A percentile compares a stretch with the other conserved stretches of the same genome.
These are phyloP conservation scores for Coregonus sp. DNA, from an alignment of 2,797 vertebrate species.

Conservation along the genomic window DNA sequence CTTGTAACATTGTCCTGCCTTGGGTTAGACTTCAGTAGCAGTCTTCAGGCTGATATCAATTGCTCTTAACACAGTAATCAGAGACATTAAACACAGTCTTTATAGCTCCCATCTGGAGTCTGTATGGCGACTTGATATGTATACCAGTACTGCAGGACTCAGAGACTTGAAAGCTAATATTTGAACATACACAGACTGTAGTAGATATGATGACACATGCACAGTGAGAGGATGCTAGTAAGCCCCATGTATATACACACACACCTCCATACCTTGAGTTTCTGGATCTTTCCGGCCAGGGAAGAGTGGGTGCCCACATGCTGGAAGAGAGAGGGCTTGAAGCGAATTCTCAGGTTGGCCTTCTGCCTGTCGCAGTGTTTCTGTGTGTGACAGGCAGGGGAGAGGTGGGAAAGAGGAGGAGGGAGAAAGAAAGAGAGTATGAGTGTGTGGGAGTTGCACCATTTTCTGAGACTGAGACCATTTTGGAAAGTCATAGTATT, in stretches of 20 bases:
- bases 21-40: no score
- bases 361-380: conserved; percentile 98
- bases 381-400: conserved; percentile 61
- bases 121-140: not conserved
- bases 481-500: no score
- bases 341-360: conserved; percentile 94
- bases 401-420: no score
- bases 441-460: not conserved
- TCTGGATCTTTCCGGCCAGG: conserved; percentile 96
- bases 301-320: conserved; percentile 97
- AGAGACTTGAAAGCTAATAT: conserved; percentile 7
- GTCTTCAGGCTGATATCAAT: not conserved
- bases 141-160: not conserved
- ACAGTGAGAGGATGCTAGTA: not conserved
- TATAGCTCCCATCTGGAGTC: not conserved
- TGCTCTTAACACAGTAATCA: conserved; percentile 27
- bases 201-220: not conserved
- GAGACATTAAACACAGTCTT: conserved; percentile 16
- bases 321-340: conserved; percentile 97
- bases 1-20: no score
- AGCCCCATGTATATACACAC: not conserved
- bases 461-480: not conserved
- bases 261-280: conserved; percentile 84
- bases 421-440: not conserved
- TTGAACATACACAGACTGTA: not conserved